Evolutionary conservation across 2,888 invertebrate species (phyloP).

Genomic region (Eumerus sabulonum): DNA sequence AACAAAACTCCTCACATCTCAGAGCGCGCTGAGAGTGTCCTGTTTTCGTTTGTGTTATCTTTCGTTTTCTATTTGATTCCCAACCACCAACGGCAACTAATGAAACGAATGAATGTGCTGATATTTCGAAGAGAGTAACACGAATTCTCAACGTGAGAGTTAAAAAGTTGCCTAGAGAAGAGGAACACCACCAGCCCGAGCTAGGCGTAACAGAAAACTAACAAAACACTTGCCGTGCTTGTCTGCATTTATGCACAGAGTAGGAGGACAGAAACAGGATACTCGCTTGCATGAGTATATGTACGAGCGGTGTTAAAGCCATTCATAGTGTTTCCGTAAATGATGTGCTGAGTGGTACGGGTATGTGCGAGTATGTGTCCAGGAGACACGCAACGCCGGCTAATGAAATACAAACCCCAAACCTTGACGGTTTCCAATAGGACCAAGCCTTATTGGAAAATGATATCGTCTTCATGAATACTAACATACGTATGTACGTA

Average conservation of each 20-base stretch:
- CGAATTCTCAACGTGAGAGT: slow-evolving; percentile 14
- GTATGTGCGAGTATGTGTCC: background rate
- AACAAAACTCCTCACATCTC: slow-evolving; percentile 56
- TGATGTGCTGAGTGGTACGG: background rate
- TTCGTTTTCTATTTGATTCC: too few species aligned
- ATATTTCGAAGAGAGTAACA: slow-evolving; percentile 23
- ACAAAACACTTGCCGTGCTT: slow-evolving; percentile 26
- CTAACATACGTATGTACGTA: too few species aligned
- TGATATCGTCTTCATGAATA: slow-evolving; percentile 21
- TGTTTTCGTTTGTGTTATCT: background rate
- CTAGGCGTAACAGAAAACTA: slow-evolving; percentile 47
- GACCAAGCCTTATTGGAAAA: background rate
- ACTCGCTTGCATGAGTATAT: background rate
- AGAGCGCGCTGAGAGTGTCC: slow-evolving; percentile 30
- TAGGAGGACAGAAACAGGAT: background rate
- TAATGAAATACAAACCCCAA: slow-evolving; percentile 1
- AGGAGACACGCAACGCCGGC: slow-evolving; percentile 53
- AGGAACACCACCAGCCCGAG: slow-evolving; percentile 34
- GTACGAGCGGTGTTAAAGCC: background rate
- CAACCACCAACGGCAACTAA: too few species aligned
- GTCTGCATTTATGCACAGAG: slow-evolving; percentile 34
- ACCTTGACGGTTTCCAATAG: background rate
- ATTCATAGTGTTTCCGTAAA: slow-evolving; percentile 19
- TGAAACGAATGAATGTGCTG: slow-evolving; percentile 9
- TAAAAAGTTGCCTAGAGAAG: too few species aligned